These are phyloP conservation scores for Sebastes wilsoni DNA, from an alignment of 2,797 vertebrate species.

Conservation along the genomic window DNA sequence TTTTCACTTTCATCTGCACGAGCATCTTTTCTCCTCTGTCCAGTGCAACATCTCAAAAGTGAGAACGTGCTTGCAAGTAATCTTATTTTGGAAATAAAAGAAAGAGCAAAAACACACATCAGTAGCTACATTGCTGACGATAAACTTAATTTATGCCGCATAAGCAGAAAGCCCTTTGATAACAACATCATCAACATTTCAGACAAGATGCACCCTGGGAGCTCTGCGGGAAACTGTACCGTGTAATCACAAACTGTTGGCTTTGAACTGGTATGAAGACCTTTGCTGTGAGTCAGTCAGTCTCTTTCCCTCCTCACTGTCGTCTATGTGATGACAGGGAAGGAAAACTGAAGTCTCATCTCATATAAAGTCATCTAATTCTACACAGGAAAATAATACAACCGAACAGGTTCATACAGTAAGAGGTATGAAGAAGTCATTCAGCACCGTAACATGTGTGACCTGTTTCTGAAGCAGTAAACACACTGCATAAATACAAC, in stretches of 20 bases:
- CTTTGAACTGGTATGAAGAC: slow-evolving; percentile 5
- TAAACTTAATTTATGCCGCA: slow-evolving; percentile 20
- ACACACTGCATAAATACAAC: not conserved
- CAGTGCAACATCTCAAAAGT: not conserved
- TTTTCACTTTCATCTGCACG: not conserved
- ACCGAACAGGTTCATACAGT: not conserved
- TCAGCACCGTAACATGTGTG: slow-evolving; percentile 26
- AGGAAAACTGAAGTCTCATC: slow-evolving; percentile 14
- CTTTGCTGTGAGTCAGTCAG: slow-evolving; percentile 1
- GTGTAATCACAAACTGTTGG: slow-evolving; percentile 5
- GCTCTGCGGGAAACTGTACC: not conserved
- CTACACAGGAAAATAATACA: slow-evolving; percentile 20
- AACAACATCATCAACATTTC: slow-evolving; percentile 36
- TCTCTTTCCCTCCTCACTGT: not conserved
- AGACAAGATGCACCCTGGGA: slow-evolving; percentile 21
- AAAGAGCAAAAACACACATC: not conserved
- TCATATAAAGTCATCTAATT: slow-evolving; percentile 10
- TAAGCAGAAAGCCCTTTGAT: slow-evolving; percentile 37
- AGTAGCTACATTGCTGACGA: not conserved
- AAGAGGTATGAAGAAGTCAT: slow-evolving; percentile 25
- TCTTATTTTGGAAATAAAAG: not conserved
- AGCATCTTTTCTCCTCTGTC: not conserved
- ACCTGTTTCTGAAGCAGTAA: slow-evolving; percentile 17
- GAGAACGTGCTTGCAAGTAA: not conserved
- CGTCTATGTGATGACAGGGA: not conserved